Conservation (phyloP, 2,888 invertebrate genomes). For the Mesodorylaimus sp. region DNA sequence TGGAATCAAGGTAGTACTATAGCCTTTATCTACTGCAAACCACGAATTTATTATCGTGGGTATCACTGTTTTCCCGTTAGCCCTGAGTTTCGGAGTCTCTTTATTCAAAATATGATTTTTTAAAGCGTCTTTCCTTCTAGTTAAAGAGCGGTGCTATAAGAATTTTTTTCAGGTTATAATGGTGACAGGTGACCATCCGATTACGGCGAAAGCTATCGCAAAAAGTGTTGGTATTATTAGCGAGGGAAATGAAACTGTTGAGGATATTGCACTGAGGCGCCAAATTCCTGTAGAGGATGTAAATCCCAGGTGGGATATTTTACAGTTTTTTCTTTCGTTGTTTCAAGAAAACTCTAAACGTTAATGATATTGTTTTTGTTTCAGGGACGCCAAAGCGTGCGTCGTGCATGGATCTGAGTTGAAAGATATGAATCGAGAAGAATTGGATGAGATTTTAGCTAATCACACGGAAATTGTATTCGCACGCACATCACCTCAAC, state of each 20-base stretch:
- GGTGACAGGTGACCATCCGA: conserved; percentile 42
- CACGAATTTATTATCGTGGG: no score
- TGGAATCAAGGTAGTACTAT: conserved; percentile 30
- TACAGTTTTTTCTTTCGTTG: background rate
- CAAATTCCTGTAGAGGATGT: conserved; percentile 72
- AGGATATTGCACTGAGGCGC: conserved; percentile 54
- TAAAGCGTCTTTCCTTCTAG: background rate
- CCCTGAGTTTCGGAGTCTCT: no score
- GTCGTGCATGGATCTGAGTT: conserved; percentile 31
- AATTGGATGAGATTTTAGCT: conserved; percentile 28
- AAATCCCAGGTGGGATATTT: conserved; percentile 34
- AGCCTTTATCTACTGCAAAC: no score
- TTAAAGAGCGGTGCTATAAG: background rate
- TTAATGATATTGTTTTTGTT: background rate
- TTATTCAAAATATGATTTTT: background rate
- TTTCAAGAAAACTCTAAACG: background rate
- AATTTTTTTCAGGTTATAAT: conserved; percentile 33
- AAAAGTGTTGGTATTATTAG: conserved; percentile 41
- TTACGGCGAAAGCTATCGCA: conserved; percentile 41
- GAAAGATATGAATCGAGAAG: conserved; percentile 24
- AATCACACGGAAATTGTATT: conserved; percentile 33
- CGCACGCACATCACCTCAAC: conserved; percentile 34
- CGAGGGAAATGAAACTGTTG: conserved; percentile 38
- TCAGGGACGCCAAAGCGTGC: conserved; percentile 26
- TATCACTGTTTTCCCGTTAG: no score